phyloP scores from a whole-genome alignment of 2,797 vertebrate genomes.

The Gymnothorax javanicus region DNA sequence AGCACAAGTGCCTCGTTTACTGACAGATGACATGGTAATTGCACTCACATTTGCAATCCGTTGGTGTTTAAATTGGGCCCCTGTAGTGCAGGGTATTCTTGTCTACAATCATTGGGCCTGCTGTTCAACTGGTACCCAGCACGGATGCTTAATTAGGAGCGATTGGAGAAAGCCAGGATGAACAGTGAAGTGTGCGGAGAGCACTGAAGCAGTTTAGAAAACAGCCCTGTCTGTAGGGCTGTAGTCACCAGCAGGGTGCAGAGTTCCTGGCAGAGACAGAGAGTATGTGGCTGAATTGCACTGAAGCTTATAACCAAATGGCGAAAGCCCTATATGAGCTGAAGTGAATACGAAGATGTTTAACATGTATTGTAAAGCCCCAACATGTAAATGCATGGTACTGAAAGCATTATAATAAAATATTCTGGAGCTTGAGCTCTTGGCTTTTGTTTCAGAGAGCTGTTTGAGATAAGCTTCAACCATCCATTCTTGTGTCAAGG shows the following conservation, averaged over 20 bases:
- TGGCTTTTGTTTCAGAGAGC: not conserved
- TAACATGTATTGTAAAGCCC: not conserved
- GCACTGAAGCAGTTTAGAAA: constrained; percentile 6
- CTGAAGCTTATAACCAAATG: constrained; percentile 17
- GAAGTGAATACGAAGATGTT: not conserved
- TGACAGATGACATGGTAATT: constrained; percentile 69
- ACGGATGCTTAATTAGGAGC: constrained; percentile 23
- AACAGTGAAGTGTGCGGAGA: constrained; percentile 2
- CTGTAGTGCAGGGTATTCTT: constrained; percentile 18
- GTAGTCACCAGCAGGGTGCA: constrained; percentile 5
- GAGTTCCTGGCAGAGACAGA: not conserved
- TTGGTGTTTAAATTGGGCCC: constrained; percentile 66
- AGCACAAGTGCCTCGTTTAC: constrained; percentile 75
- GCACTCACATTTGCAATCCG: constrained; percentile 68
- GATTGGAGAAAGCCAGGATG: not conserved
- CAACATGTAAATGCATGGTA: not conserved
- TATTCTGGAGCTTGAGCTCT: not conserved
- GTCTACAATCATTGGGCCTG: constrained; percentile 29
- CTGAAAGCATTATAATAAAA: not conserved
- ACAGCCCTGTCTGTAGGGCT: not conserved
- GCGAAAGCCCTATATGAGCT: not conserved
- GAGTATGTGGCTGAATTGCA: not conserved
- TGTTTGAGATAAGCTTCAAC: not conserved
- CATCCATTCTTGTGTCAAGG: not conserved
- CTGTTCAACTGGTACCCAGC: constrained; percentile 11